Percentiles rank a stretch among this genome's conserved stretches.
These are phyloP conservation scores for Myopa testacea DNA, from an alignment of 2,888 invertebrate genomes.

Conservation along the genomic window DNA sequence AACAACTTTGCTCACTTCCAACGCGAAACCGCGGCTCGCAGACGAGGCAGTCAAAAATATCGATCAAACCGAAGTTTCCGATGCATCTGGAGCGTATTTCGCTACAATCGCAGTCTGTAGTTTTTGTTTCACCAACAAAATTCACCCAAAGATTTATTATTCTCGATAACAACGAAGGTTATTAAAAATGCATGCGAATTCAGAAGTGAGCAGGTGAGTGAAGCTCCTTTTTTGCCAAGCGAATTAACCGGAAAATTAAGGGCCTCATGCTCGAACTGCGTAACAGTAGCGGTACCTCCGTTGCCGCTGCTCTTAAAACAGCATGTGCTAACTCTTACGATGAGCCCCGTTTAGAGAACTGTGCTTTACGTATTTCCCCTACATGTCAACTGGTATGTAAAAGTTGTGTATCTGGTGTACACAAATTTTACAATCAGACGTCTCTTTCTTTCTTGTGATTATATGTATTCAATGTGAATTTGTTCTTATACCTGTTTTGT, in stretches of 20 bases:
- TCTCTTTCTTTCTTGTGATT: no score
- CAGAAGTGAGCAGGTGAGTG: background rate
- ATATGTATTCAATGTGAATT: no score
- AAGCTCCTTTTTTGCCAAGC: background rate
- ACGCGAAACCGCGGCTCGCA: background rate
- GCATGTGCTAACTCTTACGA: no score
- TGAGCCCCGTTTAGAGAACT: no score
- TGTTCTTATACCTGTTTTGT: no score
- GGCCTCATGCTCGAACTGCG: no score
- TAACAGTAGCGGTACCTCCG: no score
- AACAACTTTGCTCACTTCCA: background rate
- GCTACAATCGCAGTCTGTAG: background rate
- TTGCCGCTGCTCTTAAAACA: no score
- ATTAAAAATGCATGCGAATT: constrained; percentile 1
- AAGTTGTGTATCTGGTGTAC: no score
- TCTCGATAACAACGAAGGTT: constrained; percentile 19
- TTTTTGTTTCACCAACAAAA: constrained; percentile 4
- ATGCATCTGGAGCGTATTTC: background rate
- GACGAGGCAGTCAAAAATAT: constrained; percentile 24
- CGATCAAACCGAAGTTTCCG: constrained; percentile 32
- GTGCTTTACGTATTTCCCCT: no score
- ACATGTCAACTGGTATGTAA: no score
- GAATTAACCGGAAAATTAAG: constrained; percentile 13
- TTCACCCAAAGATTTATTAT: constrained; percentile 28
- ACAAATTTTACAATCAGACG: no score